A percentile compares a stretch with the other conserved stretches of the same genome.
Conservation (phyloP, 2,888 invertebrate genomes). For the Clivina fossor region DNA sequence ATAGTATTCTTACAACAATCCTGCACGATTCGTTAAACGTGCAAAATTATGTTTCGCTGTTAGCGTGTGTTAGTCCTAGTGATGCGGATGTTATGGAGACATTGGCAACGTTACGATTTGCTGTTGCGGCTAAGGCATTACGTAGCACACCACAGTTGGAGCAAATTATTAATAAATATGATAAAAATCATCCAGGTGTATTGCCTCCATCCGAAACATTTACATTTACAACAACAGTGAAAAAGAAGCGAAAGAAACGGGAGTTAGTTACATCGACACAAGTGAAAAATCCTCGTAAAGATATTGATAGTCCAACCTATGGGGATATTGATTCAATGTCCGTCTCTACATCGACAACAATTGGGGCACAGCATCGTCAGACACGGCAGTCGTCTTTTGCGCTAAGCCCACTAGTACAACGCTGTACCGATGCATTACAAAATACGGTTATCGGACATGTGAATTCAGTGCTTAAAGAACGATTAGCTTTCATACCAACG, state of each 20-base stretch:
- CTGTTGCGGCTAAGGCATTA: constrained; percentile 54
- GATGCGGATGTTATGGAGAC: constrained; percentile 54
- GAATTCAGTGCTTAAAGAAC: constrained; percentile 42
- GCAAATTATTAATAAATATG: constrained; percentile 38
- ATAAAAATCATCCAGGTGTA: constrained; percentile 17
- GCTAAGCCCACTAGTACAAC: constrained; percentile 48
- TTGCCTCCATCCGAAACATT: constrained; percentile 4
- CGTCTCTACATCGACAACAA: constrained; percentile 19
- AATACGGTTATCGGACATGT: constrained; percentile 43
- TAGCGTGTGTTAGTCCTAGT: constrained; percentile 56
- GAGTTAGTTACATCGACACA: constrained; percentile 7
- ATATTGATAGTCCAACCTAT: constrained; percentile 14
- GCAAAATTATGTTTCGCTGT: constrained; percentile 54
- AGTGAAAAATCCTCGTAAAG: constrained; percentile 5
- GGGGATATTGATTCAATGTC: constrained; percentile 16
- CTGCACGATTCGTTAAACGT: constrained; percentile 56
- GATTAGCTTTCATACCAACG: constrained; percentile 2
- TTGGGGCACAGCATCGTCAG: constrained; percentile 13
- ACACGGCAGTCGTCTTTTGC: too few species aligned
- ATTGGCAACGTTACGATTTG: constrained; percentile 55
- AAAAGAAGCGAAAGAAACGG: constrained; percentile 11
- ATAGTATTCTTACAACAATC: constrained; percentile 55
- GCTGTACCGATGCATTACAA: constrained; percentile 47
- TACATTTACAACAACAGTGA: constrained; percentile 4
- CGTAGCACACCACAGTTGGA: constrained; percentile 53